Conservation (phyloP, 2,888 invertebrate species). For the Anarsia innoxiella region DNA sequence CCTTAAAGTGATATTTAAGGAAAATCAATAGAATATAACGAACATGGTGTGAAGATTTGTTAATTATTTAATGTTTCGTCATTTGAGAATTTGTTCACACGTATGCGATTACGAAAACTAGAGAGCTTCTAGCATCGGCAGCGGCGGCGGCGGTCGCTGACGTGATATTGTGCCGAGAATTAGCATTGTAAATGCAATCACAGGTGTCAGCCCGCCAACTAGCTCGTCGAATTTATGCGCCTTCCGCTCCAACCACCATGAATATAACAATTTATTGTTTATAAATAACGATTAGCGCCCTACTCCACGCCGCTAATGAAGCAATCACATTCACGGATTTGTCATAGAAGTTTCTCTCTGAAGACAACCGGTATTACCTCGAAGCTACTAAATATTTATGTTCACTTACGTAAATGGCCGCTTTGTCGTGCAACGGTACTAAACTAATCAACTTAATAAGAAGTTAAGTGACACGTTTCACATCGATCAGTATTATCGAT, state of each 20-base stretch:
- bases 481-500: slow-evolving; percentile 47
- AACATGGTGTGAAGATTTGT: no score
- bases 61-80: slow-evolving; percentile 4
- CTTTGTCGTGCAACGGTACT: slow-evolving; percentile 23
- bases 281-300: slow-evolving; percentile 61
- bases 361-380: slow-evolving; percentile 17
- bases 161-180: slow-evolving; percentile 65
- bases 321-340: slow-evolving; percentile 40
- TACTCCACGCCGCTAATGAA: slow-evolving; percentile 45
- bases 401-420: slow-evolving; percentile 12
- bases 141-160: slow-evolving; percentile 41
- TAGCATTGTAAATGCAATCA: slow-evolving; percentile 76
- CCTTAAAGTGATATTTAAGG: no score
- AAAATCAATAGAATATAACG: no score
- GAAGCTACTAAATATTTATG: slow-evolving; percentile 17
- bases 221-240: slow-evolving; percentile 68
- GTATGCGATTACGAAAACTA: slow-evolving; percentile 36
- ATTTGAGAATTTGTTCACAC: slow-evolving; percentile 19
- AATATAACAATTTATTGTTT: slow-evolving; percentile 65
- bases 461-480: slow-evolving; percentile 39
- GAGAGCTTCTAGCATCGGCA: no score
- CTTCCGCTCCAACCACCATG: slow-evolving; percentile 58
- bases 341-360: slow-evolving; percentile 25
- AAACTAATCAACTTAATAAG: slow-evolving; percentile 32
- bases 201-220: slow-evolving; percentile 67